Percentiles rank a stretch among this genome's conserved stretches.
These are phyloP conservation scores for Acleris emargana DNA, from an alignment of 2,888 invertebrate genomes.

Conservation along the genomic window DNA sequence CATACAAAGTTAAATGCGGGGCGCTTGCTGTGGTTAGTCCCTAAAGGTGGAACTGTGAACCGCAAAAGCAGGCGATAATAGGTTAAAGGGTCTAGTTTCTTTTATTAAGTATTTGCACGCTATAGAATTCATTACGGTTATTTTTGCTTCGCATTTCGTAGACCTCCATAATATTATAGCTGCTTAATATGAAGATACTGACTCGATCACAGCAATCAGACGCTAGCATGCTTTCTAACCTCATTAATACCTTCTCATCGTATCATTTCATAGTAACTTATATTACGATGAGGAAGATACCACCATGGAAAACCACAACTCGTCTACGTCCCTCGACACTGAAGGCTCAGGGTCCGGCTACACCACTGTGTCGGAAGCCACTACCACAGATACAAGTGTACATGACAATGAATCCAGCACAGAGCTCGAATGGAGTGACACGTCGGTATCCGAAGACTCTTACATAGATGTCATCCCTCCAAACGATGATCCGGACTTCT, in stretches of 20 bases:
- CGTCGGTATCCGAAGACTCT: not conserved
- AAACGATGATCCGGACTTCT: not conserved
- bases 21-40: no score
- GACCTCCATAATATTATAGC: no score
- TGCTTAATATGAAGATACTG: not conserved
- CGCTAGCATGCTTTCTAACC: not conserved
- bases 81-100: no score
- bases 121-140: no score
- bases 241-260: conserved; percentile 6
- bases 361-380: conserved; percentile 62
- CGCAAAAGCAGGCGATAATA: no score
- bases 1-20: no score
- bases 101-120: no score
- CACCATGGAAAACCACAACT: conserved; percentile 27
- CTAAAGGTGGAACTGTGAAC: no score
- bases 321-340: not conserved
- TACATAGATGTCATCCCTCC: conserved; percentile 4
- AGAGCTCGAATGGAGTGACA: conserved; percentile 12
- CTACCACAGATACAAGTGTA: conserved; percentile 67
- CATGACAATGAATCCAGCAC: conserved; percentile 30
- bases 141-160: no score
- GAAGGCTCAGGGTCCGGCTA: conserved; percentile 40
- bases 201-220: not conserved
- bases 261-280: conserved; percentile 24
- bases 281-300: conserved; percentile 8